These are phyloP conservation scores for Metallyticus violacea DNA, from an alignment of 2,888 invertebrate species.

Conservation along the genomic window DNA sequence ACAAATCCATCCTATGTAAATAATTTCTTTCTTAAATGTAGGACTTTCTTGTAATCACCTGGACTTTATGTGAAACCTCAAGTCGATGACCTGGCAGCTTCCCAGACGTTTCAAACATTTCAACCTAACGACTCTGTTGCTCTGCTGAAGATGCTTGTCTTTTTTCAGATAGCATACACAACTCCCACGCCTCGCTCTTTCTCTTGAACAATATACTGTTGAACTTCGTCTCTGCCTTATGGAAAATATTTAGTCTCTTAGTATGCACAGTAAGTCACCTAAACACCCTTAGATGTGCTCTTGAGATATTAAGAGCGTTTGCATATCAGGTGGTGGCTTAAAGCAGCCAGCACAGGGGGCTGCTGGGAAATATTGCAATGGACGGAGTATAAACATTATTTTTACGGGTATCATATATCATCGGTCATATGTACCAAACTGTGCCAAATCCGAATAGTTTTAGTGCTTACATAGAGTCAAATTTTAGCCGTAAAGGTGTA, in stretches of 20 bases:
- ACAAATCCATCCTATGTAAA: background rate
- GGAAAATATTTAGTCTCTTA: background rate
- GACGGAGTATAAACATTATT: too few species aligned
- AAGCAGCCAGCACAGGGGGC: too few species aligned
- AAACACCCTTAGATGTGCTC: too few species aligned
- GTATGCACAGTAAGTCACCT: too few species aligned
- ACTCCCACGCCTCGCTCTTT: background rate
- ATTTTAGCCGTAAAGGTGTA: too few species aligned
- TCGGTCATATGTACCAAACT: too few species aligned
- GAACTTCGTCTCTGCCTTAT: background rate
- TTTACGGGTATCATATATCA: too few species aligned
- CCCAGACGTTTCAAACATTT: background rate
- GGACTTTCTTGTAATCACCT: background rate
- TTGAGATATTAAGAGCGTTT: too few species aligned
- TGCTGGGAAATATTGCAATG: too few species aligned
- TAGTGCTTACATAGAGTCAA: too few species aligned
- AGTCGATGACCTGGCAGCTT: background rate
- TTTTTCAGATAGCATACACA: background rate
- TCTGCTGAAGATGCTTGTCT: background rate
- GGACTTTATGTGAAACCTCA: background rate
- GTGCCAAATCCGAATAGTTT: too few species aligned
- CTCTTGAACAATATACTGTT: background rate
- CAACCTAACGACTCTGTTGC: background rate
- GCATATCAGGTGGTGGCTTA: too few species aligned
- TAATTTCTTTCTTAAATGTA: background rate